Conservation (phyloP, 2,113 vertebrate genomes). For the Chlorodrepanis virens region DNA sequence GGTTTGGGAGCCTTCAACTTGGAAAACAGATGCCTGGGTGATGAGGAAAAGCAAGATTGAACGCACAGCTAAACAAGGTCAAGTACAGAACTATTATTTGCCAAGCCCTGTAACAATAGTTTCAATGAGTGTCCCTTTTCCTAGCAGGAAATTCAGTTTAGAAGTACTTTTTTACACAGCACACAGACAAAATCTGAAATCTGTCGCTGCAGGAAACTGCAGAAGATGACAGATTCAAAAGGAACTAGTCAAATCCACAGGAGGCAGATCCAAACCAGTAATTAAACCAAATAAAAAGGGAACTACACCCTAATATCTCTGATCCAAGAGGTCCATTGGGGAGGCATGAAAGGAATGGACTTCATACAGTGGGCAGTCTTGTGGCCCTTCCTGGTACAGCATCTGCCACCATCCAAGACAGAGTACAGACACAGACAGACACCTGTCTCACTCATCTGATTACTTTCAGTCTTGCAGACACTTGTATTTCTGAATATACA, state of each 20-base stretch:
- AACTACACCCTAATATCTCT: background rate
- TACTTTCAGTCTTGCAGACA: background rate
- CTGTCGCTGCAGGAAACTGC: background rate
- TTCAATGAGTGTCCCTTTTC: background rate
- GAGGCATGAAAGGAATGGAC: background rate
- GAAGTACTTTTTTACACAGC: background rate
- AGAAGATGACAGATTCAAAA: background rate
- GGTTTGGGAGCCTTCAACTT: background rate
- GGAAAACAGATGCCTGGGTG: background rate
- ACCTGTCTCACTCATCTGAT: background rate
- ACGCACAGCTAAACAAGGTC: background rate
- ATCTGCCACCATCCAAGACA: fast-evolving
- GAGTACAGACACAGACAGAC: background rate
- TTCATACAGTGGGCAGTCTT: background rate
- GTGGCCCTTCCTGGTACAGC: background rate
- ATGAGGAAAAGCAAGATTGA: background rate
- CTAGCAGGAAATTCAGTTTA: background rate
- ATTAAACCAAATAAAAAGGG: background rate
- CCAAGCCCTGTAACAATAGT: background rate
- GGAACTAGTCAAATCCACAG: background rate
- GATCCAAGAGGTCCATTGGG: background rate
- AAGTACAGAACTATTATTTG: background rate
- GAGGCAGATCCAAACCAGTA: background rate
- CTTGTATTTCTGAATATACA: background rate
- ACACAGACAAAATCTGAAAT: background rate